Base-by-base conservation (phyloP, 2,113 vertebrate species). In the Nannospalax galili region DNA sequence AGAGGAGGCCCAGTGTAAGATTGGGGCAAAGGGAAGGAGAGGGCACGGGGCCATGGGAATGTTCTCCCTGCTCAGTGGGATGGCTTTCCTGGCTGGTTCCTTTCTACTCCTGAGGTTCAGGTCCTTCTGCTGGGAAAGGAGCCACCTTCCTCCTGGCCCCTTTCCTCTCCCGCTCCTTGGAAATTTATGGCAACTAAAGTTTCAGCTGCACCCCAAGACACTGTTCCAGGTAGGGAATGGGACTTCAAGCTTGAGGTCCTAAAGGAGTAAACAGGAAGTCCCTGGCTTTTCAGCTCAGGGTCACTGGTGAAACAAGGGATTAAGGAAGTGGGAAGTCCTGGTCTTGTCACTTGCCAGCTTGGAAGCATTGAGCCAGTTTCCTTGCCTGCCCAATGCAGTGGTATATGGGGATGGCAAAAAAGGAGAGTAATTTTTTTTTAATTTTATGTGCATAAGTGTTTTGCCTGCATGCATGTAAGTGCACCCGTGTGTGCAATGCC, bases 161-260 rank as follows among this genome's bases (percentile, higher is more conserved):
- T 69, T 90, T 65, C 96, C 98, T 1, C 86, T 97, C 16, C 98
- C 97, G 22, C 1, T 98, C 26, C 40, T 98, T 40, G 98, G 97
- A 93, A 98, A 97, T 77, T 77, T 98, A 40, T 95, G 97, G 96
- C 97, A 98, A 45, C 96, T 97, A n/a, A 96, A 90, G 84, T 98
- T 98, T 58, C 97, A 1, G 81, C 48, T 98, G 64, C 86, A 91
- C 48, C 98, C 96, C 0, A 97, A 97, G 5, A 19, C 45, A 1
- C 94, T 98, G 42, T 90, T 87, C 42, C 94, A 98, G 37, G 98
- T 97, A 97, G 48, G 87, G 5, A 60, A 28, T 26, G 35, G 11
- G 20, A 24, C 45, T 56, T 28, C 0, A 11, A 37, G 26, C 2
- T 3, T 40, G 20, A 58, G 48, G 56, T 10, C 42, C 84, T 45